phyloP scores from a whole-genome alignment of 2,113 vertebrate genomes.

The Turnix velox region DNA sequence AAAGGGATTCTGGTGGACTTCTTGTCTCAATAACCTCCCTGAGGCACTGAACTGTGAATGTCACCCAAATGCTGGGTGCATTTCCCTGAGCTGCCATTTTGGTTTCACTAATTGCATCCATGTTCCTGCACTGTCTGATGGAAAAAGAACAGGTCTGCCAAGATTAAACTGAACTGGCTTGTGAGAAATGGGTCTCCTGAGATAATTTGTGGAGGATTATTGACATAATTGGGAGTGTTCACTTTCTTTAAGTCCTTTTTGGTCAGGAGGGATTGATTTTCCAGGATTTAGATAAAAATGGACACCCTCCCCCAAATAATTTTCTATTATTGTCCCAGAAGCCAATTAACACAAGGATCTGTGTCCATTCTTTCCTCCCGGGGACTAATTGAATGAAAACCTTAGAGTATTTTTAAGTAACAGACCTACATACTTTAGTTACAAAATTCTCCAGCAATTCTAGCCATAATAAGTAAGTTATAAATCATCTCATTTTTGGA shows the following conservation, averaged over 20 bases:
- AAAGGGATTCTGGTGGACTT: background rate
- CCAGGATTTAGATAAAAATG: conserved; percentile 29
- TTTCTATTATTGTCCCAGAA: conserved; percentile 38
- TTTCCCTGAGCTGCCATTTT: background rate
- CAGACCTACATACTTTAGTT: background rate
- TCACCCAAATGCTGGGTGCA: background rate
- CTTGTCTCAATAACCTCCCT: background rate
- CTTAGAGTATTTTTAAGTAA: background rate
- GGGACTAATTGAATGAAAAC: background rate
- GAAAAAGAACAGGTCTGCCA: conserved; percentile 5
- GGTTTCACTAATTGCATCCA: background rate
- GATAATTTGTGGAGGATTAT: conserved; percentile 44
- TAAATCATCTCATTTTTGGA: background rate
- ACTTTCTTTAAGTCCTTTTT: conserved; percentile 4
- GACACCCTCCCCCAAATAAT: conserved; percentile 1
- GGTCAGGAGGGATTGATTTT: conserved; percentile 37
- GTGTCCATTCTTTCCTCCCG: background rate
- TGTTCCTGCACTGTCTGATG: background rate
- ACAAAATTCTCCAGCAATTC: background rate
- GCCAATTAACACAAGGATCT: conserved; percentile 38
- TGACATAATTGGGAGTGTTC: conserved; percentile 31
- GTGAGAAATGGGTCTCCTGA: conserved; percentile 46
- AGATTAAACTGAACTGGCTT: background rate
- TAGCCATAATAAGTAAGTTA: background rate
- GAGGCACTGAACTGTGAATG: background rate